phyloP scores from a whole-genome alignment of 1,140 invertebrate genomes.

The Monomorium pharaonis region DNA sequence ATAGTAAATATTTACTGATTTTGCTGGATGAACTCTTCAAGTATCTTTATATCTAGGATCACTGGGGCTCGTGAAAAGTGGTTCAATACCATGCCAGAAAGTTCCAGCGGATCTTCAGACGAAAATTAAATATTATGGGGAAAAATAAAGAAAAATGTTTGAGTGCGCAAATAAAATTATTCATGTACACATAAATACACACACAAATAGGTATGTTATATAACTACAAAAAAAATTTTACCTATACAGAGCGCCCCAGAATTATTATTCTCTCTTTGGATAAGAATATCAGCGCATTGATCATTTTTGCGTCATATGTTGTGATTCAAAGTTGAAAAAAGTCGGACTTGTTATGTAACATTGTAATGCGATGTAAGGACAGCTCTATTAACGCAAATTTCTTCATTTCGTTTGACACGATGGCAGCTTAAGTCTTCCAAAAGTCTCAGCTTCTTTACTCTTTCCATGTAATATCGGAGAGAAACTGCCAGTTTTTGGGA shows the following conservation, averaged over 20 bases:
- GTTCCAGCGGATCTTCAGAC: slow-evolving; percentile 85
- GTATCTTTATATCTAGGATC: slow-evolving; percentile 76
- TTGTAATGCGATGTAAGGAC: background rate
- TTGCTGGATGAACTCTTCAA: background rate
- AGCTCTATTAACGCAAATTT: background rate
- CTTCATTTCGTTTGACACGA: background rate
- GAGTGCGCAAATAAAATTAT: slow-evolving; percentile 43
- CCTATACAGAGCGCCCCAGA: slow-evolving; percentile 45
- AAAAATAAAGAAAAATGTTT: slow-evolving; percentile 44
- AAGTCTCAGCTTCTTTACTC: slow-evolving; percentile 16
- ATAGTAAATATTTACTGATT: background rate
- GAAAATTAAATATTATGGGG: slow-evolving; percentile 71
- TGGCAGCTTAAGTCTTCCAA: slow-evolving; percentile 28
- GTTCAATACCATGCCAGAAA: slow-evolving; percentile 88
- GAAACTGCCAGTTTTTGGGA: slow-evolving; percentile 48
- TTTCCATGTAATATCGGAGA: background rate
- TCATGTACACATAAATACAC: slow-evolving; percentile 9
- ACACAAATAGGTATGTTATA: slow-evolving; percentile 29
- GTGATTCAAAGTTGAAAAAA: background rate
- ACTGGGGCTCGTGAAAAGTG: slow-evolving; percentile 87
- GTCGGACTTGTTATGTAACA: background rate
- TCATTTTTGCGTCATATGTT: background rate
- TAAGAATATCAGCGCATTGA: background rate
- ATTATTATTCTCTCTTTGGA: slow-evolving; percentile 15
- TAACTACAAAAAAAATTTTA: slow-evolving; percentile 31